Evolutionary conservation across 2,113 vertebrate genomes (phyloP), one percentile per base, ranked within the genome.

Genomic region (Tor tambroides): DNA sequence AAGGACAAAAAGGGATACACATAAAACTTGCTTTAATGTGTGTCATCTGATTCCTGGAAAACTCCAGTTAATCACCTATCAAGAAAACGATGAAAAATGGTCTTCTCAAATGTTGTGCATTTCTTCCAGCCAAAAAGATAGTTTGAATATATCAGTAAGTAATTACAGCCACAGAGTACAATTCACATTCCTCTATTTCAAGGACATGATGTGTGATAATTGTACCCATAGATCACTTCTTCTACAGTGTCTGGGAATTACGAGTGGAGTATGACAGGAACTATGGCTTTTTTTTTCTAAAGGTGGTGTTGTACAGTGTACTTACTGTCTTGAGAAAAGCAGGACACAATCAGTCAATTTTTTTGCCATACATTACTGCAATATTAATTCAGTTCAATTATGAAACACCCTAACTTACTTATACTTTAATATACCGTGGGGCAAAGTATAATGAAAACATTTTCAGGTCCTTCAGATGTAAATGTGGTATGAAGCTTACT

Each of bases 331-430:
- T 85, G 59, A 35, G 9, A 72, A 80, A 80, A 79, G 67, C 69
- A 63, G 46, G 76, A 63, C 51, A 80, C 75, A 71, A 80, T 86
- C 86, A 63, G 35, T 74, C 78, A 59, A n/a, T n/a, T n/a, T 78
- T 76, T 49, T 51, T 32, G 38, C 80, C 43, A 23, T 41, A 67
- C 30, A 63, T 61, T 71, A 54, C 63, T 83, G 81, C 81, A 83
- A 83, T 69, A 71, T 83, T 69, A 71, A 83, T 83, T 51, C 28
- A 54, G 30, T 51, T 83, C 1, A 83, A 83, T 83, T 71, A 83
- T 92, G 86, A 59, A 87, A 87, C 87, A 80, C 79, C 88, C 87
- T 74, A 75, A 83, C 80, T 80, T 83, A 41, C 59, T 43, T 67
- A 77, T 71, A 56, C 32, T 30, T 72, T 82, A 38, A 87, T 28